Evolutionary conservation across 2,797 vertebrate species (phyloP).

Genomic region (Pseudomugil gertrudae): DNA sequence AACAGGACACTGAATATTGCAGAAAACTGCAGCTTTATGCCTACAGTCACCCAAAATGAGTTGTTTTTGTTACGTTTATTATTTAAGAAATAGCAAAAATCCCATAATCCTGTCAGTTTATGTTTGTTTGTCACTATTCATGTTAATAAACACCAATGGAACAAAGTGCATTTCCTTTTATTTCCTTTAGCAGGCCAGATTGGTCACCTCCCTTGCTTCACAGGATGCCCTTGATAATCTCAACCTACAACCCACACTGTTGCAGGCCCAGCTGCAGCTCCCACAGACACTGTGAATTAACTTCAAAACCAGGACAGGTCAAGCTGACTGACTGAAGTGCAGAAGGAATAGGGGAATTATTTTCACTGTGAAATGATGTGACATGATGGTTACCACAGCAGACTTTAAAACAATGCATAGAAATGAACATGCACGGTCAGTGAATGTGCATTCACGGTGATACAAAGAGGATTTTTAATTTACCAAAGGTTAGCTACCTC

Average conservation of each 20-base stretch:
- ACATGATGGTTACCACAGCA: slow-evolving; percentile 38
- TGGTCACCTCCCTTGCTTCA: slow-evolving; percentile 6
- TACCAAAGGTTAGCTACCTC: neutral
- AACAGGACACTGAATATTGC: slow-evolving; percentile 30
- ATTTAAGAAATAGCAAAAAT: neutral
- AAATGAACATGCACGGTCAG: neutral
- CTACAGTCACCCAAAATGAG: slow-evolving; percentile 1
- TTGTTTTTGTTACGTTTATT: too few species aligned
- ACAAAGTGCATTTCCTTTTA: neutral
- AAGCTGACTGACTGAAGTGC: slow-evolving; percentile 45
- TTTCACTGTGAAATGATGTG: slow-evolving; percentile 28
- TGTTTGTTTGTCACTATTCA: neutral
- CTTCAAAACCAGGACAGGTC: slow-evolving; percentile 47
- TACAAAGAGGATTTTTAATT: neutral
- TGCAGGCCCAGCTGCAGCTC: slow-evolving; percentile 20
- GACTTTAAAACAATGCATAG: neutral
- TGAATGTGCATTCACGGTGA: neutral
- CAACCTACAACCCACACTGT: slow-evolving; percentile 24
- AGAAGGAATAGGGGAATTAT: slow-evolving; percentile 33
- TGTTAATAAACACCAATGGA: slow-evolving; percentile 4
- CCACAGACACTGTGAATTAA: slow-evolving; percentile 43
- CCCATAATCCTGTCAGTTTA: neutral
- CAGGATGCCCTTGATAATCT: slow-evolving; percentile 53
- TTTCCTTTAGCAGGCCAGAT: neutral
- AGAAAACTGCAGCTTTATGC: slow-evolving; percentile 21